These are phyloP conservation scores for Macrotus californicus DNA, from an alignment of 2,113 vertebrate genomes.

Conservation along the genomic window DNA sequence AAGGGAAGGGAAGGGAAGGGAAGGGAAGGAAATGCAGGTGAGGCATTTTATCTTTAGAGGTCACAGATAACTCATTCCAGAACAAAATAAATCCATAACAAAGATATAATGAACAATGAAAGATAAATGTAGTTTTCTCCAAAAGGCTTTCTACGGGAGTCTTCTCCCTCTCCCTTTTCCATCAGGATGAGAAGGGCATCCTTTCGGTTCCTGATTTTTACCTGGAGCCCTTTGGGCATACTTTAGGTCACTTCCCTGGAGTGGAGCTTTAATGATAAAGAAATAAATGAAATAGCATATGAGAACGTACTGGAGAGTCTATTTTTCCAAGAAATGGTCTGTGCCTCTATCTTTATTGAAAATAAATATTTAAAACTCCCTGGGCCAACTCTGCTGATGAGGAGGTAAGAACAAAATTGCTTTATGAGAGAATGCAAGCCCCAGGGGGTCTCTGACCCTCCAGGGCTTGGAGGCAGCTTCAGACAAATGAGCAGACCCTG, in stretches of 20 bases:
- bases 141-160: not conserved
- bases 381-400: not conserved
- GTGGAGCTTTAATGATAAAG: not conserved
- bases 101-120: not conserved
- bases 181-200: not conserved
- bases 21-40: not conserved
- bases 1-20: too few species aligned
- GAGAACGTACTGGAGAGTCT: not conserved
- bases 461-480: not conserved
- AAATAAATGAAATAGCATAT: not conserved
- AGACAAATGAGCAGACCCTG: not conserved
- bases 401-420: not conserved
- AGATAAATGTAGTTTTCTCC: not conserved
- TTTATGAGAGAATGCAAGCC: not conserved
- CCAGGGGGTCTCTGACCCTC: not conserved
- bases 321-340: slow-evolving; percentile 18
- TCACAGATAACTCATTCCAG: not conserved
- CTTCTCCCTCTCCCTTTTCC: not conserved
- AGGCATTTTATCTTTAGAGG: not conserved
- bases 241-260: not conserved
- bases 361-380: slow-evolving; percentile 53
- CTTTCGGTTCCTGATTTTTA: not conserved
- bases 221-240: not conserved
- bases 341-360: slow-evolving; percentile 28
- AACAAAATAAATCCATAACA: not conserved